Percentiles rank a stretch among this genome's conserved stretches.
phyloP scores from a whole-genome alignment of 2,113 vertebrate species.

The Podarcis raffonei region DNA sequence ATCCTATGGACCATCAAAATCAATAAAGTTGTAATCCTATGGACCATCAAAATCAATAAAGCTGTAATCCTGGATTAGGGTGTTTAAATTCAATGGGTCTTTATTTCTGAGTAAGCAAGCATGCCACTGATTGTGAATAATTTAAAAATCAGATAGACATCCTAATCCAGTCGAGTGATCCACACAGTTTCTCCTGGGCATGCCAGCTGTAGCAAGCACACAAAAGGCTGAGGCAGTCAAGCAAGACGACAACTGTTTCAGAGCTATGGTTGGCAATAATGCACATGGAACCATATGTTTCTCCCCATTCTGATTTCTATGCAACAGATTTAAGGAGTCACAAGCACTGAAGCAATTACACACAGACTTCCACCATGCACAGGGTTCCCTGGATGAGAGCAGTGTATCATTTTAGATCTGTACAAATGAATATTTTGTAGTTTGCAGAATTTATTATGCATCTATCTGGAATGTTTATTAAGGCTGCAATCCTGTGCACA shows the following conservation, averaged over 20 bases:
- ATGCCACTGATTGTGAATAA: background rate
- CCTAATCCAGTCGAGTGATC: background rate
- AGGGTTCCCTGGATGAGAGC: background rate
- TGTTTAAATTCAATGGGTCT: background rate
- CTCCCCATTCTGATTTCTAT: background rate
- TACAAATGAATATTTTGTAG: background rate
- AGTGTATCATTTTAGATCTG: background rate
- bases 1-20: background rate
- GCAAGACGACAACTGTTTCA: background rate
- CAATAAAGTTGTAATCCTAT: background rate
- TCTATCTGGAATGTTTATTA: background rate
- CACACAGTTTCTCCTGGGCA: background rate
- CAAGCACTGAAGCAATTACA: background rate
- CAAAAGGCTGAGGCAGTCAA: background rate
- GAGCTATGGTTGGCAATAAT: background rate
- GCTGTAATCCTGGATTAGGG: background rate
- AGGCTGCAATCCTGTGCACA: background rate
- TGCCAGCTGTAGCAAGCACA: background rate
- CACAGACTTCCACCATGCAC: background rate
- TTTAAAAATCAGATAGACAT: background rate
- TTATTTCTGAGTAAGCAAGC: background rate
- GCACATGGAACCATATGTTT: background rate
- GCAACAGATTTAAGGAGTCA: constrained; percentile 1
- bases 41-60: background rate
- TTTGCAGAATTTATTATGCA: background rate